These are phyloP conservation scores for Panopea generosa DNA, from an alignment of 2,888 invertebrate species.

Conservation along the genomic window DNA sequence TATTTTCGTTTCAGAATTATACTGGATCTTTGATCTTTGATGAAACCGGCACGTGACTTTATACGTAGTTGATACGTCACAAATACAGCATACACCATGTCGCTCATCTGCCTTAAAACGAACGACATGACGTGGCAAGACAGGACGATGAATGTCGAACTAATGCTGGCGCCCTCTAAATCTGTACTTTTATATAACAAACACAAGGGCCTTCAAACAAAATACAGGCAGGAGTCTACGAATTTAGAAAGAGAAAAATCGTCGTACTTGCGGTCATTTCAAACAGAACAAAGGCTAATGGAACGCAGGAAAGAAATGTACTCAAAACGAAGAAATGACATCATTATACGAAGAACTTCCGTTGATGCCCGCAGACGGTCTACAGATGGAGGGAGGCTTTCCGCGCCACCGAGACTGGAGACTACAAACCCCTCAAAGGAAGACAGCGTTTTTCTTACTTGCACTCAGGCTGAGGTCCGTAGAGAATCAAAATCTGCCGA, in stretches of 20 bases:
- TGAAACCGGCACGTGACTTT: too few species aligned
- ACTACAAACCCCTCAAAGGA: conserved; percentile 4
- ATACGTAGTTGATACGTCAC: too few species aligned
- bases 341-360: conserved; percentile 40
- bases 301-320: conserved; percentile 60
- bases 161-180: conserved; percentile 72
- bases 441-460: conserved; percentile 40
- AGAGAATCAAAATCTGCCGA: conserved; percentile 46
- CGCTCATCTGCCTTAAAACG: conserved; percentile 69
- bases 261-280: conserved; percentile 64
- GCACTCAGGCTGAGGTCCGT: conserved; percentile 2
- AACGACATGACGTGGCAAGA: conserved; percentile 77
- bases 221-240: conserved; percentile 63
- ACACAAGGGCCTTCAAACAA: conserved; percentile 73
- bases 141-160: conserved; percentile 75
- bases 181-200: conserved; percentile 77
- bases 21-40: too few species aligned
- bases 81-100: conserved; percentile 48
- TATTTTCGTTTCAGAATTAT: too few species aligned
- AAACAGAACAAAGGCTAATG: conserved; percentile 70
- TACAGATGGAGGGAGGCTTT: conserved; percentile 12
- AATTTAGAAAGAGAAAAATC: conserved; percentile 69
- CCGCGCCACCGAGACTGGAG: conserved; percentile 49
- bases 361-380: conserved; percentile 26
- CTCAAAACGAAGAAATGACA: conserved; percentile 51